phyloP scores from a whole-genome alignment of 1,140 invertebrate genomes.

The Ceratina australensis region DNA sequence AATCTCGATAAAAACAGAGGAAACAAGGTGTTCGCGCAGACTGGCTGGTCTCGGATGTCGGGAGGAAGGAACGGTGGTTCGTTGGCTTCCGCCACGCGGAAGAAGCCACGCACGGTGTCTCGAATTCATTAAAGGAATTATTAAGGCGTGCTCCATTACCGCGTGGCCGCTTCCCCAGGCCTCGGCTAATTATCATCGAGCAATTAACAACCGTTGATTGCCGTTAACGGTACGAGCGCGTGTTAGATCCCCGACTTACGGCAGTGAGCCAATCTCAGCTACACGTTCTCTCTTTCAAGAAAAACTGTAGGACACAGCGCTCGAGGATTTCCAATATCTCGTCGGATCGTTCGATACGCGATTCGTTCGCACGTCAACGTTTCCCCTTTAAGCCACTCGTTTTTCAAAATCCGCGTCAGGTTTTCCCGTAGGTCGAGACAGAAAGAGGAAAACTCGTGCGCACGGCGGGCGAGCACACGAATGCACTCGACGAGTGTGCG shows the following conservation, averaged over 20 bases:
- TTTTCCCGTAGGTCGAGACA: background rate
- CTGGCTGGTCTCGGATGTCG: background rate
- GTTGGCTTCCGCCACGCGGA: constrained; percentile 28
- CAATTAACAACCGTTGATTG: constrained; percentile 67
- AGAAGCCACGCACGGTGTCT: constrained; percentile 43
- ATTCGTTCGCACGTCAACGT: background rate
- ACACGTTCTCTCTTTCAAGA: background rate
- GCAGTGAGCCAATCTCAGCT: background rate
- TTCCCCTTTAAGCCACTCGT: background rate
- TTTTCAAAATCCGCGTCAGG: background rate
- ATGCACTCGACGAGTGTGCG: background rate
- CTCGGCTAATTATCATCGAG: constrained; percentile 60
- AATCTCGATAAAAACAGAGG: background rate
- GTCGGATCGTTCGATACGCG: background rate
- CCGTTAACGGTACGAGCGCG: constrained; percentile 55
- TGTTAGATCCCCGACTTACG: constrained; percentile 13
- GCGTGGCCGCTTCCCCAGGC: constrained; percentile 7
- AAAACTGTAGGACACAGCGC: background rate
- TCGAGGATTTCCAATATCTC: no score
- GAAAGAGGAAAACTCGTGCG: background rate
- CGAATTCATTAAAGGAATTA: constrained; percentile 66
- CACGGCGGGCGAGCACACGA: background rate
- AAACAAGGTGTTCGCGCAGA: no score
- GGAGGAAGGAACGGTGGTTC: constrained; percentile 4
- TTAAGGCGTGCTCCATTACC: constrained; percentile 61